Evolutionary conservation across 1,140 invertebrate genomes (phyloP), one percentile per base, ranked within the genome.

Genomic region (Platorchestia sp.): DNA sequence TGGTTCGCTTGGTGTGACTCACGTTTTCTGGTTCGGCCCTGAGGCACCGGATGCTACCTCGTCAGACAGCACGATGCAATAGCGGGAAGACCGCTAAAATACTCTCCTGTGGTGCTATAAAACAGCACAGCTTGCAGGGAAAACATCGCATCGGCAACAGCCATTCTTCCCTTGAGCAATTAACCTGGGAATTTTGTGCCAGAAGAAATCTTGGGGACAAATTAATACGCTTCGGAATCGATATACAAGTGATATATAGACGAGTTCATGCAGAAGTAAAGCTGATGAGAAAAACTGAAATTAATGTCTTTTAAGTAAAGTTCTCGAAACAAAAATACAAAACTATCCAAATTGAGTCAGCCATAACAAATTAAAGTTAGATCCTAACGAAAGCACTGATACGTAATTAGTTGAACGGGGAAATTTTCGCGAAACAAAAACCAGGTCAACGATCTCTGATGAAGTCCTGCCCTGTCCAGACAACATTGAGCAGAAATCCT

Each of bases 31-130:
- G 10, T 10, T 10, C 36, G 59, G 44, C 44, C 91, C 45, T 44
- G 91, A 40, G 91, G 41, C 91, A 93, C 91, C 91, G 91, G 91
- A 93, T 47, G 91, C 91, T 93, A 93, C 91, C 91, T 44, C 40
- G 91, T 93, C 91, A 45, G 91, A 45, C 91, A 93, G 45, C 91
- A 93, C 91, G 91, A 93, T 93, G 91, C 91, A 93, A 93, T 93
- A 93, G 91, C 91, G 91, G 91, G 91, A 93, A 93, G 44, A 93
- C 91, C 91, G 91, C 91, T 93, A 93, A 93, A 93, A 93, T 93
- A 45, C 43, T 45, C 43, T 44, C 19, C 87, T 43, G 41, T 93
- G 43, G 43, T 93, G 91, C 91, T 93, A 93, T 93, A 93, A 93
- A 93, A 93, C 91, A 42, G 5, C n/a, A 19, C 36, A 45, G 0